Percentiles rank a stretch among this genome's conserved stretches.
Evolutionary conservation across 1,140 invertebrate species (phyloP).

Genomic region (Meloidogyne hapla): DNA sequence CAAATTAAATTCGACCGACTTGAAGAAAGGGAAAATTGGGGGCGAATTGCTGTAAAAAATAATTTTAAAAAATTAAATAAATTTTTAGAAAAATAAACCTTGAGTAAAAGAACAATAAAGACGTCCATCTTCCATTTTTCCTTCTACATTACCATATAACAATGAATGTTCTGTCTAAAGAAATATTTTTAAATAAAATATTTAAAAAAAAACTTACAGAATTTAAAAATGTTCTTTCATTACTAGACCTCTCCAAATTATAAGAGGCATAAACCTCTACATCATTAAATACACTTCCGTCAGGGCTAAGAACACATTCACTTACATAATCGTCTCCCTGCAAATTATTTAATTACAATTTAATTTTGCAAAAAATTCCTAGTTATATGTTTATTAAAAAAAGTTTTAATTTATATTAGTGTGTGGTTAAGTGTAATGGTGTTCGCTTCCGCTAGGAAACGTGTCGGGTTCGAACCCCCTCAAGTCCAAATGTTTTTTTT

Average conservation of each 20-base stretch:
- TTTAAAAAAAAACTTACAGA: neutral
- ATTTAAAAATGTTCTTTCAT: neutral
- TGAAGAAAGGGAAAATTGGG: conserved; percentile 11
- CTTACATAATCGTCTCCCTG: neutral
- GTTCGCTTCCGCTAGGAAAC: neutral
- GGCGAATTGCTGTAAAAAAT: conserved; percentile 2
- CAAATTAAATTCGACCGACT: neutral
- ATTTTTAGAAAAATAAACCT: neutral
- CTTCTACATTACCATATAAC: conserved; percentile 7
- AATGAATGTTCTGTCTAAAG: neutral
- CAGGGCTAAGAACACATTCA: neutral
- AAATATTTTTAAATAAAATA: neutral
- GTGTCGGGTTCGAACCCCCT: too few species aligned
- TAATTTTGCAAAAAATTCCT: too few species aligned
- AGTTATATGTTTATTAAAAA: neutral
- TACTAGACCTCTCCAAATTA: neutral
- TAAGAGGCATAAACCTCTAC: conserved; percentile 2
- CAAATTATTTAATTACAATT: neutral
- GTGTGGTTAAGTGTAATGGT: neutral
- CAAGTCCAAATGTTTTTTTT: too few species aligned
- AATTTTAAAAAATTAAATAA: neutral
- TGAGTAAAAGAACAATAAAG: conserved; percentile 11
- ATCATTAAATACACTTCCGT: conserved; percentile 7
- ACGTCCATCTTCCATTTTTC: conserved; percentile 10
- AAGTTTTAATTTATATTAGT: neutral